Evolutionary conservation across 30 jellyfish, hydroid and myxozoan genomes (phyloP), one percentile per base, ranked within the genome.

Genomic region (Morbakka virulenta): DNA sequence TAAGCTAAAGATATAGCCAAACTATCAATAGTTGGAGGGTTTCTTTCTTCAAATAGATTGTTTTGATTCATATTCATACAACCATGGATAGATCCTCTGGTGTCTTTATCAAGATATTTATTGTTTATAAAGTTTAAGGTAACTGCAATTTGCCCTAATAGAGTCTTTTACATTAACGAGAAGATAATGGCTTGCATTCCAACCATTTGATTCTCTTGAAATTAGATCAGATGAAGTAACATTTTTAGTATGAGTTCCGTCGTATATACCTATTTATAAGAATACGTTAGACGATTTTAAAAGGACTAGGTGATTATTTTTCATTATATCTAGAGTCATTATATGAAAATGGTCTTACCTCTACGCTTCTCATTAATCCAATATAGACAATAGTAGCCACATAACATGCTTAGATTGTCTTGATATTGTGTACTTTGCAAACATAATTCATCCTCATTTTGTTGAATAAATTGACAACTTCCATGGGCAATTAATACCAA

Each of bases 21-120:
- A n/a, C n/a, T n/a, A n/a, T n/a, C n/a, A n/a, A n/a, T n/a, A n/a
- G n/a, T n/a, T n/a, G 87, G 87, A 52, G 69, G 4, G 12, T 57
- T 9, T 22, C 34, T 69, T 14, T 33, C 14, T 1, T 77, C 77
- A 35, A 51, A 74, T 3, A 74, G 2, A 1, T 24, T 1, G 31
- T 74, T 74, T 13, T n/a, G 13, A 32, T 52, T 74, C 86, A 74
- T 74, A 53, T 74, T 74, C n/a, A n/a, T n/a, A n/a, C n/a, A n/a
- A n/a, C n/a, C 2, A 74, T 50, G 2, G 20, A 2, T 41, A 51
- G 35, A n/a, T n/a, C n/a, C n/a, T n/a, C n/a, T n/a, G n/a, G n/a
- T n/a, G n/a, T n/a, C n/a, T n/a, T n/a, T n/a, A 20, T 67, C 79
- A 31, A 69, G 82, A 69, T 69, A 41, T 69, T 35, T 69, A 33